Evolutionary conservation across 1,140 invertebrate genomes (phyloP), one percentile per base, ranked within the genome.

Genomic region (Apis florea): DNA sequence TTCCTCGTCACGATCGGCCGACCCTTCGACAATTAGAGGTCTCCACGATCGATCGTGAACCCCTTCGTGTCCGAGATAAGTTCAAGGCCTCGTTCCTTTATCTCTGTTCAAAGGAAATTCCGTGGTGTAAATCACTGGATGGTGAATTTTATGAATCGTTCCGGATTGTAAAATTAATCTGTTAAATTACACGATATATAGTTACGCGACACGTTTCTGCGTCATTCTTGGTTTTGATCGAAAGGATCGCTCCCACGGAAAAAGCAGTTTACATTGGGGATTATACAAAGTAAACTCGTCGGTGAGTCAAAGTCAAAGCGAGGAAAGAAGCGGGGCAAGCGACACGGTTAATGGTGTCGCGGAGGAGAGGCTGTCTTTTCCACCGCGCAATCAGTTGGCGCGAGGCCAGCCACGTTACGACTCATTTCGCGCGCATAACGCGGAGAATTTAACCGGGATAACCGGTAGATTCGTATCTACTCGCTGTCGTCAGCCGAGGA

Each of bases 381-480:
- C 51, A 63, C 17, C 58, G 17, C 13, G 21, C 24, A 58, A 54
- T 31, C 26, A 58, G 56, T n/a, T 72, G 69, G 61, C 69, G 40
- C 72, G 53, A 81, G 24, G 26, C 11, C 24, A 67, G 61, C 56
- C n/a, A 15, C 3, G 67, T n/a, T 1, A 68, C 66, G 49, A 59
- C 70, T 63, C 15, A 61, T 85, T 82, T 78, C 56, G 58, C 73
- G 59, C 78, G 69, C 64, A 74, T 54, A 74, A 85, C 53, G 79
- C 40, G 19, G 9, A 13, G 17, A 70, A 59, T 79, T 51, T 54
- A 51, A 3, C 31, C 31, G 49, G 5, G 66, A 54, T 59, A 68
- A 70, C 72, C n/a, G 49, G 69, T 59, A 61, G 31, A 63, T 58
- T 53, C 26, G 47, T 68, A 53, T 6, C 53, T 54, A 47, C 83